Conservation (phyloP, 2,797 vertebrate genomes). For the Micromesistius poutassou region DNA sequence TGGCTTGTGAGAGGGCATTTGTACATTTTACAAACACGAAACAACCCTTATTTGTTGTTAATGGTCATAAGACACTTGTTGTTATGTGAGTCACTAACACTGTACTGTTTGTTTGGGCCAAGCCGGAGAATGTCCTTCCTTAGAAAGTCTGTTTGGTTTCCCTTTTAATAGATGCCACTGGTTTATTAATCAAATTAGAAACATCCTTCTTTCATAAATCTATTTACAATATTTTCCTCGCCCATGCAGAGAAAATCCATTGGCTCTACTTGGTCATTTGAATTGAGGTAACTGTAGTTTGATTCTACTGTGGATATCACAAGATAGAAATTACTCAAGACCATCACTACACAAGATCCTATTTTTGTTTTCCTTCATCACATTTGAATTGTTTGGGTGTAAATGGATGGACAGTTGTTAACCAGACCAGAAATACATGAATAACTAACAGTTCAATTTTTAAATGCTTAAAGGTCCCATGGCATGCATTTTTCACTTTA, state of each 20-base stretch:
- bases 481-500: too few species aligned
- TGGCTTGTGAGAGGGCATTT: too few species aligned
- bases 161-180: not conserved
- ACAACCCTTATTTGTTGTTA: too few species aligned
- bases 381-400: not conserved
- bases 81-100: not conserved
- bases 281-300: not conserved
- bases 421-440: too few species aligned
- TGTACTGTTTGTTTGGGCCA: too few species aligned
- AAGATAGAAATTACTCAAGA: not conserved
- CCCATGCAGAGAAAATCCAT: slow-evolving; percentile 6
- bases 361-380: not conserved
- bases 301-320: slow-evolving; percentile 6
- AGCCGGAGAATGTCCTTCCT: not conserved
- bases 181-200: not conserved
- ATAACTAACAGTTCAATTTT: too few species aligned
- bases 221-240: not conserved
- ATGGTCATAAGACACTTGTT: not conserved
- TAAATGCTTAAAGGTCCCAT: too few species aligned
- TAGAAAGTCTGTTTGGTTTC: not conserved
- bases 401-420: too few species aligned
- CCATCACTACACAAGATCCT: not conserved
- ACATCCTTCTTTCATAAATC: not conserved
- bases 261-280: not conserved
- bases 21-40: too few species aligned